Evolutionary conservation across 2,113 vertebrate genomes (phyloP).

Genomic region (Python bivittatus): DNA sequence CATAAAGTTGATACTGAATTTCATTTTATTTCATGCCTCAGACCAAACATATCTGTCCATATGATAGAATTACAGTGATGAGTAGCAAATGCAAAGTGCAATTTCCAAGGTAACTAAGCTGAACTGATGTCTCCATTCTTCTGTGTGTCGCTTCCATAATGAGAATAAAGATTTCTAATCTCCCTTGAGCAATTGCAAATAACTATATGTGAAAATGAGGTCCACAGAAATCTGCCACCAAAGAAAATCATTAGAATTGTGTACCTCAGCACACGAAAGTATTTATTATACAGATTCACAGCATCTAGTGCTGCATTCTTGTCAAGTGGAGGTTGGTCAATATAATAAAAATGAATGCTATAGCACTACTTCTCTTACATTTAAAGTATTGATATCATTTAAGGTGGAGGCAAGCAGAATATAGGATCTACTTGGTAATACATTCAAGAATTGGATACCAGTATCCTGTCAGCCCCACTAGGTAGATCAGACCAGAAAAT

Average conservation of each 20-base stretch:
- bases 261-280: neutral
- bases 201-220: neutral
- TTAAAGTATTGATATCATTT: neutral
- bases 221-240: neutral
- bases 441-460: too few species aligned
- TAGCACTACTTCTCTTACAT: neutral
- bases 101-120: slow-evolving; percentile 15
- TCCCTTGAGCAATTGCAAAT: neutral
- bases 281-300: neutral
- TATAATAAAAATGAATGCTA: neutral
- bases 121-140: neutral
- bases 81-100: neutral
- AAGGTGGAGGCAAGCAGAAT: neutral
- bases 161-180: slow-evolving; percentile 3
- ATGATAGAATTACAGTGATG: neutral
- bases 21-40: neutral
- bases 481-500: too few species aligned
- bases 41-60: neutral
- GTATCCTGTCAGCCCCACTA: too few species aligned
- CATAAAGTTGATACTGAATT: neutral
- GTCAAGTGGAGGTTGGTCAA: neutral
- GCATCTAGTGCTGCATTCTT: neutral
- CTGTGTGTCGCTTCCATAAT: neutral
- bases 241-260: slow-evolving; percentile 7
- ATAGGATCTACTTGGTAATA: neutral